These are phyloP conservation scores for Acarapis woodi DNA, from an alignment of 1,140 invertebrate genomes.

Conservation along the genomic window DNA sequence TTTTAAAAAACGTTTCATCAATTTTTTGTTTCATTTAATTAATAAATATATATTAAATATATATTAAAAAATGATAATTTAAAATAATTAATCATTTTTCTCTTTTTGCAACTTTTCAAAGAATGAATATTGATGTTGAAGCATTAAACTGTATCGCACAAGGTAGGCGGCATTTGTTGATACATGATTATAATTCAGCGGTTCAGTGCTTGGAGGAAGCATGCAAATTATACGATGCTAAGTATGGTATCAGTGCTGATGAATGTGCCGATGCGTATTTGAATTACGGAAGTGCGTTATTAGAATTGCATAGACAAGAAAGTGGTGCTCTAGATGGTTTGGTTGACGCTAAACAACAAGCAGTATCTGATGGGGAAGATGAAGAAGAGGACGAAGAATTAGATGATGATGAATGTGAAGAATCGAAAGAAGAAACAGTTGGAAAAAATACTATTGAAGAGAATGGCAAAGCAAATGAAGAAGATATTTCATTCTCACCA, in stretches of 20 bases:
- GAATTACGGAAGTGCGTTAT: constrained; percentile 40
- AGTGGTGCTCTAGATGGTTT: constrained; percentile 32
- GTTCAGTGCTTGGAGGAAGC: constrained; percentile 39
- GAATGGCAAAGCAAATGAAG: neutral
- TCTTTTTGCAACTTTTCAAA: no score
- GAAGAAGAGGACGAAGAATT: constrained; percentile 12
- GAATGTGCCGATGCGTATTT: constrained; percentile 57
- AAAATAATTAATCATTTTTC: no score
- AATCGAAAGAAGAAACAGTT: constrained; percentile 9
- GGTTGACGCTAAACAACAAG: constrained; percentile 8
- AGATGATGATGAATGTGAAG: constrained; percentile 10
- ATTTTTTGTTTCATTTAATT: no score
- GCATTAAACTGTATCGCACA: constrained; percentile 26
- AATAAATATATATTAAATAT: no score
- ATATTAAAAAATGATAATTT: no score
- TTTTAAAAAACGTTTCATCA: no score
- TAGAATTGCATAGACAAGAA: constrained; percentile 48
- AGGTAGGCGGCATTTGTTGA: constrained; percentile 41
- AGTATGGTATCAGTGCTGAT: constrained; percentile 39
- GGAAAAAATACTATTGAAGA: neutral
- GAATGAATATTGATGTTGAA: no score
- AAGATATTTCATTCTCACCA: no score
- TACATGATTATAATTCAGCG: constrained; percentile 45
- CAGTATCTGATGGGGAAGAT: constrained; percentile 10
- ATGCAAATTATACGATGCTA: constrained; percentile 32